phyloP scores from a whole-genome alignment of 2,888 invertebrate species.

The Gryllus longicercus region DNA sequence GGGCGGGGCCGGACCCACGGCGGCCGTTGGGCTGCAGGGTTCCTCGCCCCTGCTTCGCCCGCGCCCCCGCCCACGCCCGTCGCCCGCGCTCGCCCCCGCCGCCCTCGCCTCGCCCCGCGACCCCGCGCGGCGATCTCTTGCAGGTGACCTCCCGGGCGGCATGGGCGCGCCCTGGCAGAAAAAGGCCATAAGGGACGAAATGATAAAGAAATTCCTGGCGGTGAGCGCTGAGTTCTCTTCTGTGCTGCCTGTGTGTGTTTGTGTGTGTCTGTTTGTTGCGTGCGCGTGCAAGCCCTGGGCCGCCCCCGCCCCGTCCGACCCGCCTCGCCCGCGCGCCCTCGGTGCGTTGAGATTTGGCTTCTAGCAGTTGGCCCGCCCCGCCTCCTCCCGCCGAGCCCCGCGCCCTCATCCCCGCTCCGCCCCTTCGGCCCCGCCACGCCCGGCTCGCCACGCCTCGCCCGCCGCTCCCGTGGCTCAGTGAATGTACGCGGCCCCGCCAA shows the following conservation, averaged over 20 bases:
- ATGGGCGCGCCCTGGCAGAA: constrained; percentile 53
- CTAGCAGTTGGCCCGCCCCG: background rate
- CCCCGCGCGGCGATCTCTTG: constrained; percentile 37
- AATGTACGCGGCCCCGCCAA: background rate
- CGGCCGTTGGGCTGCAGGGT: background rate
- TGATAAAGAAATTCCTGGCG: constrained; percentile 92
- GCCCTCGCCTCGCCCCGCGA: background rate
- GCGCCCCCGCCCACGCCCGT: background rate
- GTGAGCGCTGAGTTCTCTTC: constrained; percentile 53
- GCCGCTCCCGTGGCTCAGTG: background rate
- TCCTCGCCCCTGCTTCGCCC: background rate
- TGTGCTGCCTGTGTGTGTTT: background rate
- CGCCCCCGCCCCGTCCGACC: background rate
- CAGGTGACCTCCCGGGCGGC: constrained; percentile 40
- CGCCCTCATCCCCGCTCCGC: background rate
- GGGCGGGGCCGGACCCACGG: background rate
- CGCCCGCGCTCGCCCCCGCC: background rate
- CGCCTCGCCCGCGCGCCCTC: background rate
- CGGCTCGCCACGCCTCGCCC: background rate
- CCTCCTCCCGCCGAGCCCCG: background rate
- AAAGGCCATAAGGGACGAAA: constrained; percentile 84
- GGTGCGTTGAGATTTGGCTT: background rate
- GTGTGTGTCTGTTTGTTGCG: background rate
- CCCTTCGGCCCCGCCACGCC: background rate
- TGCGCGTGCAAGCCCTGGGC: background rate